These are phyloP conservation scores for Chalcosyrphus nemorum DNA, from an alignment of 2,888 invertebrate species.

Conservation along the genomic window DNA sequence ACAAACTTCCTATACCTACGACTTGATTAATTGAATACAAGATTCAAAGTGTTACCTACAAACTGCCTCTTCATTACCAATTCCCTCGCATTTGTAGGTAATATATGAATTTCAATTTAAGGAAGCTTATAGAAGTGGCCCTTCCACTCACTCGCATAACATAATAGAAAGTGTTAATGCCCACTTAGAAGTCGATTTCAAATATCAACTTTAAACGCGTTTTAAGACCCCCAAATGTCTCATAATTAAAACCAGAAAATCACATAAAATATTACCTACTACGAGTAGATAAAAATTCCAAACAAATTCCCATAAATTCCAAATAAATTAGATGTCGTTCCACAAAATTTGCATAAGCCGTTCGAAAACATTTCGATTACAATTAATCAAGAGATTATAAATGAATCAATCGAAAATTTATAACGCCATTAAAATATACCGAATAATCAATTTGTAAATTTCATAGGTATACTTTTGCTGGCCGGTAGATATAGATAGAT, in stretches of 20 bases:
- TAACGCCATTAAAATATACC: conserved; percentile 14
- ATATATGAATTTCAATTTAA: no score
- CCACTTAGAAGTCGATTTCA: not conserved
- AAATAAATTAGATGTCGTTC: conserved; percentile 28
- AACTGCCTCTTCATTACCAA: no score
- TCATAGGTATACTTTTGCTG: no score
- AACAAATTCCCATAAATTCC: conserved; percentile 12
- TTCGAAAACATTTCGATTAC: conserved; percentile 31
- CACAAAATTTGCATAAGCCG: conserved; percentile 23
- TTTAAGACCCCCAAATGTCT: not conserved
- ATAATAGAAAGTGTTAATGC: not conserved
- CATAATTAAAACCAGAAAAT: not conserved
- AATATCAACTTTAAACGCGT: not conserved
- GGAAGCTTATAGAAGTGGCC: not conserved
- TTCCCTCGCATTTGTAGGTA: no score
- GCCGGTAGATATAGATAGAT: no score
- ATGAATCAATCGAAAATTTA: conserved; percentile 59
- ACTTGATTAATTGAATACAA: no score
- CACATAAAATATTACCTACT: not conserved
- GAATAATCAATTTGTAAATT: conserved; percentile 33
- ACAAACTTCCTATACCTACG: no score
- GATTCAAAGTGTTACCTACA: no score
- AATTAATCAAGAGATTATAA: conserved; percentile 68
- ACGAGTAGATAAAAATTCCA: not conserved
- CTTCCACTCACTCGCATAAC: not conserved